Base-by-base conservation (phyloP, 2,113 vertebrate genomes). In the Lates calcarifer region DNA sequence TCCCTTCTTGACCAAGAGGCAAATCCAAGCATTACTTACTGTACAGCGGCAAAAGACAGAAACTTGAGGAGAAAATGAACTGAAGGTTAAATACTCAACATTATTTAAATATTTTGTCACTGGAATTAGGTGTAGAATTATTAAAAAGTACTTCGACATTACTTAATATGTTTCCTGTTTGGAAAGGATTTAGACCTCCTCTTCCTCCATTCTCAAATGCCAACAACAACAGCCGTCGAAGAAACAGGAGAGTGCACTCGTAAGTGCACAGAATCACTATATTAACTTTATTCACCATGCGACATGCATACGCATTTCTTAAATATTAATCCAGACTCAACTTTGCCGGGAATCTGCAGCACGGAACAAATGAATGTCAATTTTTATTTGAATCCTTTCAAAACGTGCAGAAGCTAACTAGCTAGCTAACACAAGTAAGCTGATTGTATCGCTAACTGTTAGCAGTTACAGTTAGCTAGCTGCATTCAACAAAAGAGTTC, bases 221-320 rank as follows among this genome's bases (percentile, higher is more conserved):
- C 95, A 95, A 94, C 92, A 95, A 94, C 93, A 94, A 95, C 94
- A 94, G 94, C 93, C 94, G 91, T 87, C 92, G 90, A 91, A 92
- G 92, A 85, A 93, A 89, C 90, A 87, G 88, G 64, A 89, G 70
- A 90, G 90, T 93, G 90, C 91, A 92, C 87, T 89, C 90, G 94
- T 95, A 94, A 95, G 93, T 94, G 93, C 85, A 92, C 84, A 84
- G 0, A 81, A 84, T 80, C 60, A 56, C 77, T 43, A 84, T 71
- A 63, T 69, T 62, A 26, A 73, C 55, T 71, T 79, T 26, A 43
- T 37, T 70, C 31, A 47, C 17, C 41, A 20, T 73, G 79, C 35
- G 43, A 61, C 79, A 76, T 61, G 76, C 69, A 45, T 71, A 61
- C 24, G 13, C 12, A 4, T 26, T 11, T 70, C 24, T 22, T 41